phyloP scores from a whole-genome alignment of 2,797 vertebrate genomes.

The Platalea minor region DNA sequence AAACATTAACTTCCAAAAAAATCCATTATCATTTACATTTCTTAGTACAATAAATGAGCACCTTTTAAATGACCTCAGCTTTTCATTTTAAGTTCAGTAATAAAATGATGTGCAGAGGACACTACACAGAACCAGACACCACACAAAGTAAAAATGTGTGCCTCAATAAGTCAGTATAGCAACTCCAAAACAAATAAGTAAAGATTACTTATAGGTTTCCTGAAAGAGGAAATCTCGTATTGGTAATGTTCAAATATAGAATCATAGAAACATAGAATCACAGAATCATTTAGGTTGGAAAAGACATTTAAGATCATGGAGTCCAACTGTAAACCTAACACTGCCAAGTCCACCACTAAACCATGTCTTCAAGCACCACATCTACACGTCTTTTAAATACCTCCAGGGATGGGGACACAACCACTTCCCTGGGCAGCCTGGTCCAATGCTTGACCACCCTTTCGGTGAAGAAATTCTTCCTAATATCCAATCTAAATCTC shows the following conservation, averaged over 20 bases:
- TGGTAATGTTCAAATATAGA: not conserved
- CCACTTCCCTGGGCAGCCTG: not conserved
- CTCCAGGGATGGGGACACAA: not conserved
- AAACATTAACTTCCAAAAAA: not conserved
- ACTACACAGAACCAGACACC: not conserved
- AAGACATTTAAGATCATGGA: not conserved
- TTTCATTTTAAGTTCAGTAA: not conserved
- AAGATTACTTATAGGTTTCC: not conserved
- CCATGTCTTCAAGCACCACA: not conserved
- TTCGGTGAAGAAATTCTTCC: not conserved
- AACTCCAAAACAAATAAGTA: not conserved
- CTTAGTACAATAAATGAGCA: not conserved
- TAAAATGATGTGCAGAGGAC: not conserved
- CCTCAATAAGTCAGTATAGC: not conserved
- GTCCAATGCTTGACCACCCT: not conserved
- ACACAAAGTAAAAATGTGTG: not conserved
- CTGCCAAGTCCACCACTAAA: not conserved
- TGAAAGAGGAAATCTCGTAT: not conserved
- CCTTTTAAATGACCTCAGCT: not conserved
- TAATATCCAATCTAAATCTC: not conserved
- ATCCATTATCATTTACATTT: not conserved
- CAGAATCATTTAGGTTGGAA: not conserved
- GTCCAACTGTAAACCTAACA: not conserved
- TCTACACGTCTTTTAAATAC: rapidly evolving
- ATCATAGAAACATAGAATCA: not conserved